Conservation (phyloP, 2,888 invertebrate species). For the Orchesella flavescens region DNA sequence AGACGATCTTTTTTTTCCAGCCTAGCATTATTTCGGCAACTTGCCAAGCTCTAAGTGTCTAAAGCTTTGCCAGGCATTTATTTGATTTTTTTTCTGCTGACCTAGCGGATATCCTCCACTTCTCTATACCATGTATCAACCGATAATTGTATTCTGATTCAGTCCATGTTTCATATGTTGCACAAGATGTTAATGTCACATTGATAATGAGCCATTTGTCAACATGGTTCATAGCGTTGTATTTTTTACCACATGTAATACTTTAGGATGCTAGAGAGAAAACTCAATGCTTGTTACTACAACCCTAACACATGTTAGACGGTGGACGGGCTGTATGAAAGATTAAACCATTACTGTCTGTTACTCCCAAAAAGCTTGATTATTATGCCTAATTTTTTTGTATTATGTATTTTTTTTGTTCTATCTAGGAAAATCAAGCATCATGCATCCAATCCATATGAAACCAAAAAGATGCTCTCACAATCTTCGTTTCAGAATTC, state of each 20-base stretch:
- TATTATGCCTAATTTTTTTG: no score
- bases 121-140: conserved; percentile 4
- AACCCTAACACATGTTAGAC: no score
- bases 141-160: conserved; percentile 17
- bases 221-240: neutral
- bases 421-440: no score
- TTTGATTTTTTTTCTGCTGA: conserved; percentile 3
- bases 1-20: conserved; percentile 47
- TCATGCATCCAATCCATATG: no score
- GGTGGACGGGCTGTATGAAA: no score
- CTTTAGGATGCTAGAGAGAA: no score
- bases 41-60: conserved; percentile 41
- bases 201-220: conserved; percentile 56
- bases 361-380: no score
- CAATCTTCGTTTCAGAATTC: conserved; percentile 33
- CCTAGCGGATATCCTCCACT: neutral
- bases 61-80: neutral
- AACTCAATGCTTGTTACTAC: no score
- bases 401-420: no score
- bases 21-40: conserved; percentile 40
- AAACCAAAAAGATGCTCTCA: conserved; percentile 44
- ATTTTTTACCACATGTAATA: no score
- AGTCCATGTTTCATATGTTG: neutral
- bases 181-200: conserved; percentile 32
- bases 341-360: no score